Evolutionary conservation across 2,113 vertebrate genomes (phyloP).

Genomic region (Anarrhichthys ocellatus): DNA sequence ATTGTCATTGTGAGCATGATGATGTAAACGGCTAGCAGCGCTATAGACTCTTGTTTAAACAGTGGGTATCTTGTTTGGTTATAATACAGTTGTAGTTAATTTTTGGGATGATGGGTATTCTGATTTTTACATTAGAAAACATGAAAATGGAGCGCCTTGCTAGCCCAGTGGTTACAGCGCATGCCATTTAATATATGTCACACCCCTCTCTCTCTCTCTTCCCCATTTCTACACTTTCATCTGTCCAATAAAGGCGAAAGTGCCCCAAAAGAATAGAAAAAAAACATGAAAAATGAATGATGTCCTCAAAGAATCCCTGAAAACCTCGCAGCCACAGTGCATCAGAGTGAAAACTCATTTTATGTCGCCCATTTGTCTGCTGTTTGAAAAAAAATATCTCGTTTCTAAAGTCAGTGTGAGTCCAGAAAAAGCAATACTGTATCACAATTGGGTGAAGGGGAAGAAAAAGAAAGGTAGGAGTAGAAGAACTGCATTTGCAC

Average conservation of each 20-base stretch:
- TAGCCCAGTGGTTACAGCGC: too few species aligned
- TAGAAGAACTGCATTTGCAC: constrained; percentile 5
- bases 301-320: constrained; percentile 6
- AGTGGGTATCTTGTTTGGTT: neutral
- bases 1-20: neutral
- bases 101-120: neutral
- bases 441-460: neutral
- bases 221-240: neutral
- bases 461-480: neutral
- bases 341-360: constrained; percentile 29
- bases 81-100: neutral
- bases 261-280: neutral
- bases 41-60: neutral
- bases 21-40: neutral
- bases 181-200: neutral
- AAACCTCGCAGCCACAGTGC: constrained; percentile 1
- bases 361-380: constrained; percentile 8
- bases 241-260: neutral
- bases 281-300: constrained; percentile 41
- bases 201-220: neutral
- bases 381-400: constrained; percentile 13
- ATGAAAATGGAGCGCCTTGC: too few species aligned
- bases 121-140: constrained; percentile 21
- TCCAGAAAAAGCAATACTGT: neutral
- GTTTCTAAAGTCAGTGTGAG: constrained; percentile 5